Percentiles rank a stretch among this genome's conserved stretches.
phyloP scores from a whole-genome alignment of 2,797 vertebrate species.

The Cyclura pinguis region DNA sequence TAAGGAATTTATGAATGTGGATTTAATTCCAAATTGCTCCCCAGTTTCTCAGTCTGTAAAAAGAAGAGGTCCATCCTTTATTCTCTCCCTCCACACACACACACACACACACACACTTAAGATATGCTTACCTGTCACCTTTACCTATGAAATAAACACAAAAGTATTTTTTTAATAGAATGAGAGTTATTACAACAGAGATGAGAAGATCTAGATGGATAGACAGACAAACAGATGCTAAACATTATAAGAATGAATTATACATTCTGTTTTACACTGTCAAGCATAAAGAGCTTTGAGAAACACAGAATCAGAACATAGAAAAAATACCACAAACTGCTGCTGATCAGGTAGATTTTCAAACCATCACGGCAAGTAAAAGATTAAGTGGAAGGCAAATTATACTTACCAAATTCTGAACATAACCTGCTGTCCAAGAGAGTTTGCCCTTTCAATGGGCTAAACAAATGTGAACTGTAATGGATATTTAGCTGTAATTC shows the following conservation, averaged over 20 bases:
- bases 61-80: constrained; percentile 19
- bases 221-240: not conserved
- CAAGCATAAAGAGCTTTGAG: not conserved
- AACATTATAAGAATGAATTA: not conserved
- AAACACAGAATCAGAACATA: not conserved
- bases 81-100: not conserved
- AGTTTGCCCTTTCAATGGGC: constrained; percentile 25
- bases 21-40: constrained; percentile 71
- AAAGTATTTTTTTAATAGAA: not conserved
- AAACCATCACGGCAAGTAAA: not conserved
- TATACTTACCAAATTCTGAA: constrained; percentile 14
- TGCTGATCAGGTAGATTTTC: not conserved
- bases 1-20: constrained; percentile 64
- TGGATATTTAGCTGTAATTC: constrained; percentile 49
- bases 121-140: not conserved
- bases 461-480: not conserved
- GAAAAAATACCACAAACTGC: not conserved
- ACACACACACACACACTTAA: not conserved
- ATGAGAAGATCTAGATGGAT: not conserved
- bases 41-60: constrained; percentile 54
- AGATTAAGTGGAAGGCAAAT: not conserved
- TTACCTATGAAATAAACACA: constrained; percentile 23
- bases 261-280: not conserved
- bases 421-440: not conserved
- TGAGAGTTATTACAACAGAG: constrained; percentile 2